Evolutionary conservation across 1,140 invertebrate genomes (phyloP), one percentile per base, ranked within the genome.

Genomic region (Oryctes rhinoceros): DNA sequence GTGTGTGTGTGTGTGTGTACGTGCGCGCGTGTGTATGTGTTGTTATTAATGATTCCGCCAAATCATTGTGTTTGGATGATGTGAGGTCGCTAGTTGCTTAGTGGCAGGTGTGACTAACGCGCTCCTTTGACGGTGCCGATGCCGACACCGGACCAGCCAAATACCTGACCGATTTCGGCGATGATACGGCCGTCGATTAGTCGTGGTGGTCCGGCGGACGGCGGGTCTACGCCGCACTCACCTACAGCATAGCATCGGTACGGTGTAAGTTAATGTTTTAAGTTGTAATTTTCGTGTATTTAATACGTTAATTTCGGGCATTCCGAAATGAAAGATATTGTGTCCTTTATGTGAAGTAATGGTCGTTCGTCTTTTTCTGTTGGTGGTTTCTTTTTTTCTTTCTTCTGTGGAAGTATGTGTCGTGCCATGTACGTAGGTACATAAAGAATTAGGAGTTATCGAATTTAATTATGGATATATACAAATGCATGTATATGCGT

Each of bases 31-130:
- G 48, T 59, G 53, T 59, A 15, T 4, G 65, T 59, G 47, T 53
- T 82, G 81, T 86, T 85, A 86, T 86, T 86, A 86, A 86, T 85
- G 85, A 86, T 86, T 85, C 84, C 82, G 85, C 85, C 83, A 86
- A 86, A 86, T 86, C 85, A 85, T 84, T 85, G 84, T 81, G 82
- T 85, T 84, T 83, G 85, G 84, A 83, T 80, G 84, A 76, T 78
- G 78, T 79, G 81, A 80, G 81, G 80, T 77, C 49, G 81, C 83
- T 83, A 83, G 84, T 85, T 82, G 84, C 81, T 83, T 82, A 67
- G 82, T 84, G 86, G 86, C 86, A 86, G 86, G 85, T 86, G 86
- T 86, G 86, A 86, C 86, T 86, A 86, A 86, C 83, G 83, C 80
- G 80, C 78, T 80, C 83, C 84, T 86, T 86, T 86, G 85, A 83